Evolutionary conservation across 1,140 invertebrate genomes (phyloP), one percentile per base, ranked within the genome.

Genomic region (Nephotettix cincticeps): DNA sequence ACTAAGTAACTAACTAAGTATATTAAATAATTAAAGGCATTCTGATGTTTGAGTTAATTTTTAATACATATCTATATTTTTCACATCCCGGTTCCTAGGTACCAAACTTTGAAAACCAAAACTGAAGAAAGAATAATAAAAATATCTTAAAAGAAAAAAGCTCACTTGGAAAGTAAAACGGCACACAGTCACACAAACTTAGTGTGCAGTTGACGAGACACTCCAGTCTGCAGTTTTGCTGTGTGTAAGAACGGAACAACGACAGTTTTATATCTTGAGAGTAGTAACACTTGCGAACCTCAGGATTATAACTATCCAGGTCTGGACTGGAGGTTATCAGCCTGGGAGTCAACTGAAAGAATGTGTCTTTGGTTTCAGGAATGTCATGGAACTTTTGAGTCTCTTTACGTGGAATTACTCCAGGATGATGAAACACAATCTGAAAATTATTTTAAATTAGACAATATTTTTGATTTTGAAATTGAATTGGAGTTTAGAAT

Each of bases 141-240:
- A n/a, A n/a, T n/a, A n/a, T n/a, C n/a, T n/a, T n/a, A n/a, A n/a
- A n/a, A n/a, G n/a, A n/a, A n/a, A n/a, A n/a, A n/a, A n/a, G n/a
- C 78, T 85, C 78, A 89, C 89, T 85, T 65, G 88, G 88, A 87
- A 90, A 88, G 77, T 86, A 86, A 75, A 87, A 88, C 70, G 86
- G 84, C 27, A 89, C 88, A 71, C 81, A 82, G 11, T 75, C 75
- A 69, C 81, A 82, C 27, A 27, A 56, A 4, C 72, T 30, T 29
- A 79, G 65, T 1, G 79, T 80, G 66, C 76, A 78, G 72, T 83
- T 82, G 6, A 78, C 72, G 11, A 77, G 67, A 71, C 82, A 83
- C 68, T 83, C 82, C 14, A 81, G 29, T 21, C 78, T 68, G 68
- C 82, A 83, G 66, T 83, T 82, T 21, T 70, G 68, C 63, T 79